Percentiles rank a stretch among this genome's conserved stretches.
Evolutionary conservation across 2,113 vertebrate genomes (phyloP).

Genomic region (Stictonetta naevosa): DNA sequence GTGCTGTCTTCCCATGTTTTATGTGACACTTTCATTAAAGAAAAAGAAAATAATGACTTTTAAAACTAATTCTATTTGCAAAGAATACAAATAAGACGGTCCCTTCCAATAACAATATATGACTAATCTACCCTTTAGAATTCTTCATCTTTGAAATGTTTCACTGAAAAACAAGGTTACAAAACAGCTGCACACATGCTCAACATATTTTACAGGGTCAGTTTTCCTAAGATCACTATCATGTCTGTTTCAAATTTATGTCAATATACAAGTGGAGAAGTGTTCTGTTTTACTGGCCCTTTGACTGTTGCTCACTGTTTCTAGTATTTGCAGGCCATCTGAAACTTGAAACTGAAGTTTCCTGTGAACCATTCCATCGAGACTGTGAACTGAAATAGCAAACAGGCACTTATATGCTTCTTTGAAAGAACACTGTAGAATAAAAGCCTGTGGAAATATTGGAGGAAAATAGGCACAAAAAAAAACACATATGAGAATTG

Average conservation of each 20-base stretch:
- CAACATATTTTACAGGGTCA: background rate
- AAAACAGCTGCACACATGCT: background rate
- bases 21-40: background rate
- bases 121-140: background rate
- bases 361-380: fast-evolving
- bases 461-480: background rate
- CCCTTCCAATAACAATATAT: background rate
- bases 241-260: background rate
- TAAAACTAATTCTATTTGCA: background rate
- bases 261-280: background rate
- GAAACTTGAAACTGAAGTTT: background rate
- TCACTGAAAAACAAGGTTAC: background rate
- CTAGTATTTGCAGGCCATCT: background rate
- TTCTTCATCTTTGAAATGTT: background rate
- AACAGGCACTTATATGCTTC: fast-evolving
- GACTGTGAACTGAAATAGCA: background rate
- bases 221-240: background rate
- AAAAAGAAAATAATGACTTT: slow-evolving; percentile 10
- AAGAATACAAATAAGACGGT: background rate
- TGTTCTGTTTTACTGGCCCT: background rate
- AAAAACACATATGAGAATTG: background rate
- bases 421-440: background rate
- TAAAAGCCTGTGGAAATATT: background rate
- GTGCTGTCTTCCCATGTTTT: background rate
- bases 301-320: background rate